Evolutionary conservation across 2,113 vertebrate species (phyloP).

Genomic region (crab-eating macaque (Macaca fascicularis)): DNA sequence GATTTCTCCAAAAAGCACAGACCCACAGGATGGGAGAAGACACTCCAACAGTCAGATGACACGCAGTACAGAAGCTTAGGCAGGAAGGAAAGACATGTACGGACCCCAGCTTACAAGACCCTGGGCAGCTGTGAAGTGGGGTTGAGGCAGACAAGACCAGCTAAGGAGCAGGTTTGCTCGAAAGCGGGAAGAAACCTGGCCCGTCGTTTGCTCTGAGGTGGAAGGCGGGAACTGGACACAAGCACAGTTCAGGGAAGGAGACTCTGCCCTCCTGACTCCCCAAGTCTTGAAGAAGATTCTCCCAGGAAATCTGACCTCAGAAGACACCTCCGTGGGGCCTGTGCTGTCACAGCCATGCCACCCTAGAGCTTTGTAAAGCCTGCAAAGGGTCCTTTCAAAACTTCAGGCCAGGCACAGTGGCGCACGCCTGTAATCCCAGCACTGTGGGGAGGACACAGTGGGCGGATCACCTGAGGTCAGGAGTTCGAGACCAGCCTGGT

Average conservation of each 20-base stretch:
- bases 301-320: background rate
- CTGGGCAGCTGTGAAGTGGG: rapidly evolving
- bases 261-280: background rate
- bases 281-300: background rate
- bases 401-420: too few species aligned
- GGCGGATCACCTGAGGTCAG: too few species aligned
- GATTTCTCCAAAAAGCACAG: background rate
- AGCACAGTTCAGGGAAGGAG: too few species aligned
- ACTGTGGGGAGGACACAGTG: too few species aligned
- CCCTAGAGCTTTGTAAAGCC: background rate
- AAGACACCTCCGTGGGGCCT: background rate
- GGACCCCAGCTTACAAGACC: rapidly evolving
- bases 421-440: too few species aligned
- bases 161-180: too few species aligned
- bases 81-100: background rate
- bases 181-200: background rate
- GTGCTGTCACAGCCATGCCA: background rate
- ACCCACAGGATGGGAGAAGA: too few species aligned
- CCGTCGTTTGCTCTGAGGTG: rapidly evolving
- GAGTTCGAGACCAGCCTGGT: too few species aligned
- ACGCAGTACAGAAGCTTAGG: background rate
- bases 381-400: background rate
- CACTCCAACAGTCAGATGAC: too few species aligned
- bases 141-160: rapidly evolving
- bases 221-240: too few species aligned